These are phyloP conservation scores for Elmis aenea DNA, from an alignment of 2,888 invertebrate genomes.

Conservation along the genomic window DNA sequence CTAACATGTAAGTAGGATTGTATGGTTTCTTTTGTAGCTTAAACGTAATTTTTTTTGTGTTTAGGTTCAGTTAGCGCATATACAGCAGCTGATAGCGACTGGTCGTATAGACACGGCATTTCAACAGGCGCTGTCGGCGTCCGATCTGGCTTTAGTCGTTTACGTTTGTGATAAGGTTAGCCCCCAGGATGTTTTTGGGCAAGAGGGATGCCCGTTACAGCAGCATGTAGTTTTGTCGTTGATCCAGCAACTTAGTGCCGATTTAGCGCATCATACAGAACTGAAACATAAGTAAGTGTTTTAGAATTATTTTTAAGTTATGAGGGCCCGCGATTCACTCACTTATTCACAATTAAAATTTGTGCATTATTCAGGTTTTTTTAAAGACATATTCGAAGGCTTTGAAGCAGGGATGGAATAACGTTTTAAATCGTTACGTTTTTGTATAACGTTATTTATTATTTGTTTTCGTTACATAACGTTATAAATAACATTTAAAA, in stretches of 20 bases:
- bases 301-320: conserved; percentile 3
- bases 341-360: background rate
- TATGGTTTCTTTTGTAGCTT: background rate
- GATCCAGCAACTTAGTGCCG: conserved; percentile 90
- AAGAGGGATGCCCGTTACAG: conserved; percentile 65
- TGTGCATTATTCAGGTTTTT: background rate
- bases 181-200: conserved; percentile 70
- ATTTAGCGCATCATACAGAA: conserved; percentile 78
- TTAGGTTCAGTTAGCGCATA: conserved; percentile 61
- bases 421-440: too few species aligned
- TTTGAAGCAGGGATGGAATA: too few species aligned
- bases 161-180: conserved; percentile 82
- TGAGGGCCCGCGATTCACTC: background rate
- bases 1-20: too few species aligned
- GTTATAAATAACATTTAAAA: too few species aligned
- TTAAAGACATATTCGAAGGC: too few species aligned
- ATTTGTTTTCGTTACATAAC: too few species aligned
- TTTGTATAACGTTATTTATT: too few species aligned
- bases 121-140: conserved; percentile 83
- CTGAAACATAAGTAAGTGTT: conserved; percentile 67
- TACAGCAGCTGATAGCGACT: conserved; percentile 61
- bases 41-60: conserved; percentile 5
- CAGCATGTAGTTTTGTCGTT: conserved; percentile 89
- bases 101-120: conserved; percentile 85
- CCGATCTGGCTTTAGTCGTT: conserved; percentile 82